A percentile compares a stretch with the other conserved stretches of the same genome.
These are phyloP conservation scores for Aricia artaxerxes DNA, from an alignment of 2,888 invertebrate species.

Conservation along the genomic window DNA sequence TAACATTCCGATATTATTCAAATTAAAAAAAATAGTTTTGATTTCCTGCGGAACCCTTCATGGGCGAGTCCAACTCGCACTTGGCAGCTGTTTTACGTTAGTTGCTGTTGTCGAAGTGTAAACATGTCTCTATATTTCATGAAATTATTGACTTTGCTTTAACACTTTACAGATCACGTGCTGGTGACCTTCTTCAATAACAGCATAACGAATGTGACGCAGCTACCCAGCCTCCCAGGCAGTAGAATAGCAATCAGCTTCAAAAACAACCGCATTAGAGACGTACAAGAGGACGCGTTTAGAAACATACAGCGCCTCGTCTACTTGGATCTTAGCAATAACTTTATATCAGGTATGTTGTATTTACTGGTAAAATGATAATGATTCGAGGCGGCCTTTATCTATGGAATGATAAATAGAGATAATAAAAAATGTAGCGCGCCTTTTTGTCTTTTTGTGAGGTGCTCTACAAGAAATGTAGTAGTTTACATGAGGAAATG, in stretches of 20 bases:
- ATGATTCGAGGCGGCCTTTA: neutral
- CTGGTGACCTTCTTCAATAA: conserved; percentile 81
- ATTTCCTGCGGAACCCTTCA: too few relatives aligned
- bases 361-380: conserved; percentile 1
- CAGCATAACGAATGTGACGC: conserved; percentile 70
- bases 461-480: too few relatives aligned
- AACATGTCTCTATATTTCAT: too few relatives aligned
- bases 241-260: conserved; percentile 73
- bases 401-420: neutral
- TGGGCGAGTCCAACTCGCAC: too few relatives aligned
- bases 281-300: conserved; percentile 77
- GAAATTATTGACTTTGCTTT: conserved; percentile 12
- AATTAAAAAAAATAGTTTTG: too few relatives aligned
- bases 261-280: conserved; percentile 73
- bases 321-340: conserved; percentile 81
- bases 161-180: conserved; percentile 63
- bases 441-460: neutral
- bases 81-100: too few relatives aligned
- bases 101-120: too few relatives aligned
- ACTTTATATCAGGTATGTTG: conserved; percentile 73
- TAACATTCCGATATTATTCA: too few relatives aligned
- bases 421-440: neutral
- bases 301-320: conserved; percentile 70
- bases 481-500: too few relatives aligned
- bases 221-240: conserved; percentile 67